Base-by-base conservation (phyloP, 1,140 invertebrate genomes). In the Charaxes varanes region DNA sequence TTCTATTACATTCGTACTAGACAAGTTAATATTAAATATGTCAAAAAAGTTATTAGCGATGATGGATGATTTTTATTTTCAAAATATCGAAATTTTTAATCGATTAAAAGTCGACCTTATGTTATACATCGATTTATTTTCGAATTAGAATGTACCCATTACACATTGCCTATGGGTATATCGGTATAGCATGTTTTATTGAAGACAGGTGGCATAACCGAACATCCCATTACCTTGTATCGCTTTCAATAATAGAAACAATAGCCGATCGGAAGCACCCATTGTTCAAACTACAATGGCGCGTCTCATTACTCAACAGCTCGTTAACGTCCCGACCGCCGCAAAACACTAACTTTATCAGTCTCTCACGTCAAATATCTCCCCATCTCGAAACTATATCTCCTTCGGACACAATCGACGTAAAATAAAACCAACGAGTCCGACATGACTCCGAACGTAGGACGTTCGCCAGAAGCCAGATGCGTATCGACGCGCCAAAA, bases 261-360 rank as follows among this genome's bases (percentile, higher is more conserved):
- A 81, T 74, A 52, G 70, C 22, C 55, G 46, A 62, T 62, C 58
- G 52, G 59, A 51, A 58, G 59, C 53, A 47, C 47, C 64, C 62
- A 78, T 78, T 78, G 77, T 78, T 72, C 62, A 69, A 54, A 62
- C 56, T 62, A 76, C 77, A 76, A 81, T 74, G 62, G 69, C 64
- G 41, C 50, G 61, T 58, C 72, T 77, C 69, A 78, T 81, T 78
- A 81, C 77, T 78, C 77, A 81, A 57, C 49, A 43, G 60, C 73
- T 81, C 73, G 76, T 80, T 80, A 80, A 76, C 72, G 71, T 67
- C 57, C 44, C 58, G 56, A 46, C 69, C 63, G 60, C 64, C 62
- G 62, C 72, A 66, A 67, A 69, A 74, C 71, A 71, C 69, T 76
- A 78, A 78, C 77, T 81, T 81, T 81, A 81, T 81, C 77, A 74